Base-by-base conservation (phyloP, 2,888 invertebrate genomes). In the Ephialtes manifestator region DNA sequence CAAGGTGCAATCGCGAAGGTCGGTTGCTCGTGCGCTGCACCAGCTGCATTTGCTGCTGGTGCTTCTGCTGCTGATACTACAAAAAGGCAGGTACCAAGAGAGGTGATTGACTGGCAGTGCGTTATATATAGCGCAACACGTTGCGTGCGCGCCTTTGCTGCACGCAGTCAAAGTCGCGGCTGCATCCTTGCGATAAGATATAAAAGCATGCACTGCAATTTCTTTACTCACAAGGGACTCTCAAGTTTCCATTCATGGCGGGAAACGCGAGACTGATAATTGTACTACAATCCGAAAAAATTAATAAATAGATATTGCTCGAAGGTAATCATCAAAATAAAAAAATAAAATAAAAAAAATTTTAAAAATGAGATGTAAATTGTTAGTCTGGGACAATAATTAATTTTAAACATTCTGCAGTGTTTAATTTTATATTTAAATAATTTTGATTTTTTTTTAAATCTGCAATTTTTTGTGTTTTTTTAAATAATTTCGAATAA, bases 21-120 rank as follows among this genome's bases (percentile, higher is more conserved):
- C 77, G 81, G 51, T 72, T 68, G 58, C 46, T 72, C 20, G n/a
- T n/a, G 55, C 68, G 76, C 28, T 72, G 72, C 84, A 84, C 76
- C 84, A 80, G 83, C 78, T 72, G 75, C 68, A 76, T 39, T 81
- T 60, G 83, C 48, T 39, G 77, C 60, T 53, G 43, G 67, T 71
- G 65, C 15, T 24, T 24, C 72, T 20, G 58, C 35, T 18, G 60
- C 55, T 20, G 55, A 39, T 46, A 43, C 58, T 67, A 65, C 18
- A 65, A 39, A 48, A 76, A 2, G 39, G 39, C 63, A 53, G 65
- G 39, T 4, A 20, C 67, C 13, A 58, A 58, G 65, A 58, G 65
- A 67, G 82, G 77, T 78, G 82, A 83, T 83, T 78, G 81, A 76
- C 81, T 63, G 82, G 43, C 58, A 24, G 77, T 35, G 55, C 58